phyloP scores from a whole-genome alignment of 92 coral and sea anemone genomes.

The Epizoanthus fatuus region DNA sequence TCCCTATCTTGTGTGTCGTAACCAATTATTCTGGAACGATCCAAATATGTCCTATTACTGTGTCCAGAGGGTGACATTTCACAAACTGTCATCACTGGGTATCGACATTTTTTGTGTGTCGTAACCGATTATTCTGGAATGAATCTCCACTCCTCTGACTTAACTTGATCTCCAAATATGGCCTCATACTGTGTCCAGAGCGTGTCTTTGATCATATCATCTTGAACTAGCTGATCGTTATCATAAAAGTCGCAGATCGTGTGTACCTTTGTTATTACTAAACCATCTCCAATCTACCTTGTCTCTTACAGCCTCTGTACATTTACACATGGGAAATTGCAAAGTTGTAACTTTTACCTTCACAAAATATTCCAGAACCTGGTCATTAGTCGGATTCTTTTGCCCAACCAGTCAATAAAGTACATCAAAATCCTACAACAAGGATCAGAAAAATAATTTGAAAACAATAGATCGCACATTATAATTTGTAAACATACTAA shows the following conservation, averaged over 20 bases:
- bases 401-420: conserved; percentile 41
- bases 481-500: too few relatives aligned
- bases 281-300: conserved; percentile 13
- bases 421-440: conserved; percentile 60
- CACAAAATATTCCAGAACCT: background rate
- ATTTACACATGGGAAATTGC: too few relatives aligned
- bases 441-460: too few relatives aligned
- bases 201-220: background rate
- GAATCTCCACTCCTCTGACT: conserved; percentile 4
- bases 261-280: conserved; percentile 12
- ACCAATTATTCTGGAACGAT: conserved; percentile 16
- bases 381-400: conserved; percentile 19
- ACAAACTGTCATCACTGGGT: background rate
- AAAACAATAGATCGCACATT: too few relatives aligned
- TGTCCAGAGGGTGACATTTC: conserved; percentile 13
- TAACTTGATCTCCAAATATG: background rate
- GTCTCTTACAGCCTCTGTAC: too few relatives aligned
- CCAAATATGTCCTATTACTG: background rate
- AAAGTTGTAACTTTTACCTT: background rate
- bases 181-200: conserved; percentile 13
- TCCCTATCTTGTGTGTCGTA: conserved; percentile 26
- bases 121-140: conserved; percentile 21
- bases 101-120: conserved; percentile 31
- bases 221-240: conserved; percentile 31
- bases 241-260: conserved; percentile 25